Evolutionary conservation across 2,797 vertebrate species (phyloP), one percentile per base, ranked within the genome.

Genomic region (Spinibarbus caldwelli): DNA sequence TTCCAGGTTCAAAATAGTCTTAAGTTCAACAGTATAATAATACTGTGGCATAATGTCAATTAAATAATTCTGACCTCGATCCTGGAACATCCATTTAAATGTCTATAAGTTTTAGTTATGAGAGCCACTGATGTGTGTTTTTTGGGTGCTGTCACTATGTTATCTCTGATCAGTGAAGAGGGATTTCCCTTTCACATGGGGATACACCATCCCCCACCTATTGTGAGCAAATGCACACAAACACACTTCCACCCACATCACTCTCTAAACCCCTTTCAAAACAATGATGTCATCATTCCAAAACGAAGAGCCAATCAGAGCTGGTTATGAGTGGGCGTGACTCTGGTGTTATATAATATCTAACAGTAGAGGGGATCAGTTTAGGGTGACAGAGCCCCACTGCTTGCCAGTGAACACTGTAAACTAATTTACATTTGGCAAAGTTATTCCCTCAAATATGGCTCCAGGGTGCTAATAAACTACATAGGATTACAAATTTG

Each of bases 181-280:
- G 89, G 89, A 92, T 92, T 93, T 90, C 71, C 88, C 73, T 57
- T 41, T 59, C 41, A 45, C 34, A 0, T 45, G 19, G 47, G 71
- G 10, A 47, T 77, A 29, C 19, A 68, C 86, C 79, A 86, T 78
- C 90, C 90, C 91, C 89, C 80, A 17, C 29, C 17, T 36, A 83
- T 68, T 84, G 73, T 57, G 62, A 78, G 41, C 36, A 82, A 34
- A 45, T 68, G 73, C 70, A 57, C 47, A 66, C 78, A 66, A 81
- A 80, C 78, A 81, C 59, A 73, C 38, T 36, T 79, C 59, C 26
- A 57, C 19, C 31, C 21, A 31, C 68, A 72, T 68, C 45, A 21
- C 72, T 67, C 34, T 77, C 59, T 54, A 68, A 78, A 68, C 15
- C 62, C 82, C 43, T 17, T 3, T 70, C 71, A 84, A 80, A 41